These are phyloP conservation scores for Yasuhikotakia modesta DNA, from an alignment of 2,797 vertebrate species.

Conservation along the genomic window DNA sequence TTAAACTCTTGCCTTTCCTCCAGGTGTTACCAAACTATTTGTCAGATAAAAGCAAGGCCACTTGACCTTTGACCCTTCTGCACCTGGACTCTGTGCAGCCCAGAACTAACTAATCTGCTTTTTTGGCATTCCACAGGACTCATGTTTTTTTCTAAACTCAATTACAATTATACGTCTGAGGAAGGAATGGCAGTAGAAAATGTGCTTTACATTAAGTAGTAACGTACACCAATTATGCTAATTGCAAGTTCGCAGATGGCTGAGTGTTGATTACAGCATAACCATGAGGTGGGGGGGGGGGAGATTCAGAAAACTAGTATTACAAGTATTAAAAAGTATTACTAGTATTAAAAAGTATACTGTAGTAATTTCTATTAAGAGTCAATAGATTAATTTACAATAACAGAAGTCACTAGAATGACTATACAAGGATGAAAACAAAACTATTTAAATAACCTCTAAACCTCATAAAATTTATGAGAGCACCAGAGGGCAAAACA, in stretches of 20 bases:
- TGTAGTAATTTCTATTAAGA: constrained; percentile 72
- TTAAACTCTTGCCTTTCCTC: constrained; percentile 68
- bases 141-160: constrained; percentile 58
- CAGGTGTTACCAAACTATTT: constrained; percentile 76
- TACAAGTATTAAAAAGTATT: too few relatives aligned
- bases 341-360: too few relatives aligned
- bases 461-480: constrained; percentile 53
- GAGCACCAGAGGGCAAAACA: constrained; percentile 23
- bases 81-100: constrained; percentile 75
- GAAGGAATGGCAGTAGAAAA: constrained; percentile 72
- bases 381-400: constrained; percentile 67
- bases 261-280: constrained; percentile 80
- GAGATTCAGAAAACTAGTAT: constrained; percentile 67
- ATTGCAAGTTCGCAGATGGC: constrained; percentile 80
- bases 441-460: constrained; percentile 53
- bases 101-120: constrained; percentile 71
- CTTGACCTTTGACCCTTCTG: constrained; percentile 73
- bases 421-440: constrained; percentile 53
- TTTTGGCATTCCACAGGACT: constrained; percentile 60
- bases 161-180: constrained; percentile 70
- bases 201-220: constrained; percentile 77
- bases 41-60: constrained; percentile 71
- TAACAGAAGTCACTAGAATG: constrained; percentile 62
- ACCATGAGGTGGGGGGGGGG: constrained; percentile 71
- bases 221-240: constrained; percentile 82